Conservation (phyloP, 2,113 vertebrate species). For the Urocynchramus pylzowi region DNA sequence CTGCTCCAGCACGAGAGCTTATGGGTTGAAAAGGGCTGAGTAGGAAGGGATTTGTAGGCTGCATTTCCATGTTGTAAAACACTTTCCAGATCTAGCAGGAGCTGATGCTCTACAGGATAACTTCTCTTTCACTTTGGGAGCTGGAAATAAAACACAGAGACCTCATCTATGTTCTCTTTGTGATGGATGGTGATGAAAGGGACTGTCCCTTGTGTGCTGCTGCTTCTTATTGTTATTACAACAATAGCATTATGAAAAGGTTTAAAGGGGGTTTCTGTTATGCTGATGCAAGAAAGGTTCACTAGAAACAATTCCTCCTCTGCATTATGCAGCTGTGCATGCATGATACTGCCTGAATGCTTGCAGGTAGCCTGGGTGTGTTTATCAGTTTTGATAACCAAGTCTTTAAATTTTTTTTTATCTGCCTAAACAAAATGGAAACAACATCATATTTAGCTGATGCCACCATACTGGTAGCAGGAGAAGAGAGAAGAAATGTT, state of each 20-base stretch:
- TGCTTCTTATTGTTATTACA: background rate
- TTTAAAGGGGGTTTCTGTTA: background rate
- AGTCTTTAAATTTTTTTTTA: background rate
- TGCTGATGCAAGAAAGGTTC: background rate
- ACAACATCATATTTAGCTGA: background rate
- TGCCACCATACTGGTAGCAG: background rate
- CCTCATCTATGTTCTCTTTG: background rate
- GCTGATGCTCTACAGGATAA: background rate
- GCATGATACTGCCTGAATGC: background rate
- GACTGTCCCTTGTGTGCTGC: background rate
- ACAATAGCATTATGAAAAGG: background rate
- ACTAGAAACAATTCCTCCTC: background rate
- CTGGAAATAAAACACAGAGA: background rate
- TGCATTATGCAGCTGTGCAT: background rate
- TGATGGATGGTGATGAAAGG: background rate
- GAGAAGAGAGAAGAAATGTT: background rate
- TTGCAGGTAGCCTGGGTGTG: background rate
- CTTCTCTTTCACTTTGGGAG: background rate
- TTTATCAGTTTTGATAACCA: background rate
- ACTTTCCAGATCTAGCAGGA: background rate
- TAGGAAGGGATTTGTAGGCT: background rate
- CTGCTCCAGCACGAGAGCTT: fast-evolving
- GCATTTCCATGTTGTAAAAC: background rate
- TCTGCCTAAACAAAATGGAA: background rate
- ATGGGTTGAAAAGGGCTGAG: background rate